Conservation (phyloP, 2,113 vertebrate species). For the Pachypanchax playfairii region DNA sequence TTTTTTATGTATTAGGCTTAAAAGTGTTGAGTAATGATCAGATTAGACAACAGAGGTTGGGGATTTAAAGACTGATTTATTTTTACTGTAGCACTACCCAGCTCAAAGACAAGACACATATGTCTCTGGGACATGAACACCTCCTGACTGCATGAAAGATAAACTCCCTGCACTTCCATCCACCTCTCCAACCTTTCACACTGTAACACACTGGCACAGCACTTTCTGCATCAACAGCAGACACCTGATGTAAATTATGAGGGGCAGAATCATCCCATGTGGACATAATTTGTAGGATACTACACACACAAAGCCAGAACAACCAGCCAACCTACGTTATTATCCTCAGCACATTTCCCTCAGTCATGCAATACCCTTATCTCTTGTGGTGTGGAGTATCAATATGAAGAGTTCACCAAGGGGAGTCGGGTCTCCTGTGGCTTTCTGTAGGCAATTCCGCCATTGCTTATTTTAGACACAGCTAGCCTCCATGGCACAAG, state of each 20-base stretch:
- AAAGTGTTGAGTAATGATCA: no score
- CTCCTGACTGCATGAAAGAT: neutral
- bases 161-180: neutral
- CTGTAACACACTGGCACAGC: neutral
- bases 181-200: fast-evolving
- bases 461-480: constrained; percentile 69
- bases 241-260: neutral
- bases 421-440: constrained; percentile 61
- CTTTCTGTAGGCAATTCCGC: constrained; percentile 61
- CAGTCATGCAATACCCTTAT: constrained; percentile 39
- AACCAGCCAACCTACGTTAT: constrained; percentile 34
- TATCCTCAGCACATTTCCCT: constrained; percentile 36
- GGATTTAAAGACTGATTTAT: no score
- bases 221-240: neutral
- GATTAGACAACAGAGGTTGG: no score
- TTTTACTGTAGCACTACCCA: neutral
- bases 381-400: constrained; percentile 52
- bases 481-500: constrained; percentile 46
- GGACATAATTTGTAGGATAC: constrained; percentile 19
- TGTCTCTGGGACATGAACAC: neutral
- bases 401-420: constrained; percentile 55
- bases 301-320: constrained; percentile 10
- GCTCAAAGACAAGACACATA: neutral
- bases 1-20: no score
- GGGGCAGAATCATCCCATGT: constrained; percentile 12